These are phyloP conservation scores for Cercopithecus petaurista DNA, from an alignment of 2,797 vertebrate species.

Conservation along the genomic window DNA sequence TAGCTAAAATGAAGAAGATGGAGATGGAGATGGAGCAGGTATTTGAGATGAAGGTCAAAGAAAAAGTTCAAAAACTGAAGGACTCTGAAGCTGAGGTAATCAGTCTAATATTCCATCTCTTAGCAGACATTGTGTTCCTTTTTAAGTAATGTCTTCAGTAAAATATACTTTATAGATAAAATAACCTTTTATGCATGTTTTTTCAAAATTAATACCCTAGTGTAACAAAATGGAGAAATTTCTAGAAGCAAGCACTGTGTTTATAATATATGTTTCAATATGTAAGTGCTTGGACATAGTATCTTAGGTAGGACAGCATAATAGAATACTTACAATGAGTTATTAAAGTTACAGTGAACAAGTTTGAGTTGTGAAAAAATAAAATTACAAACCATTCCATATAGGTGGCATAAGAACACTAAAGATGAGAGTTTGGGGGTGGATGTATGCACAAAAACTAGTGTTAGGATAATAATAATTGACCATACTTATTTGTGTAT, in stretches of 20 bases:
- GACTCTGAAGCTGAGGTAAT: slow-evolving; percentile 99
- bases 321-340: neutral
- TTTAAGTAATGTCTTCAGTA: neutral
- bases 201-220: neutral
- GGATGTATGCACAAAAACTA: neutral
- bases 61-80: slow-evolving; percentile 98
- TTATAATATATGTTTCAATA: neutral
- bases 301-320: neutral
- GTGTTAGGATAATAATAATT: neutral
- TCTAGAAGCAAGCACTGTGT: neutral
- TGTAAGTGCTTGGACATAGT: neutral
- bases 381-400: slow-evolving; percentile 15
- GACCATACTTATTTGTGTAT: neutral
- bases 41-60: slow-evolving; percentile 99
- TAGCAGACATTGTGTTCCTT: neutral
- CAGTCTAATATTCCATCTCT: neutral
- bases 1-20: slow-evolving; percentile 99
- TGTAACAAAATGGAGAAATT: neutral
- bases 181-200: neutral
- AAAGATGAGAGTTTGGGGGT: neutral
- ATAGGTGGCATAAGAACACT: neutral
- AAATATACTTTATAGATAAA: neutral
- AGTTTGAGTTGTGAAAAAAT: neutral
- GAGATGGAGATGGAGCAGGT: slow-evolving; percentile 99
- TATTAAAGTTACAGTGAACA: slow-evolving; percentile 5